A percentile compares a stretch with the other conserved stretches of the same genome.
These are phyloP conservation scores for Cotesia chilonis DNA, from an alignment of 1,140 invertebrate genomes.

Conservation along the genomic window DNA sequence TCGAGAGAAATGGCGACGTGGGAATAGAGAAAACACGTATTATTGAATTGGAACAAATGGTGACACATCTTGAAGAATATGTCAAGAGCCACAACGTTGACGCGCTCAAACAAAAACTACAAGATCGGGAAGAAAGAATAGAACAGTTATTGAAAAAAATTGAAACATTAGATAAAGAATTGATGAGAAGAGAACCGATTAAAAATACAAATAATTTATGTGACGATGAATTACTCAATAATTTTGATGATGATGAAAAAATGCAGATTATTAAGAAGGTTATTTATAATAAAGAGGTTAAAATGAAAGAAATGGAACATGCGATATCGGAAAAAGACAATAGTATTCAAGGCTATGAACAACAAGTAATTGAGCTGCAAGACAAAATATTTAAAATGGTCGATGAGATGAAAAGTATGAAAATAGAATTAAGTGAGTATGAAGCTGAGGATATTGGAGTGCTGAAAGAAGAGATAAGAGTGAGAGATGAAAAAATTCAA, in stretches of 20 bases:
- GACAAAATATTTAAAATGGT: conserved; percentile 45
- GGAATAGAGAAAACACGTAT: conserved; percentile 55
- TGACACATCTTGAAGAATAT: conserved; percentile 57
- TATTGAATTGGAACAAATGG: conserved; percentile 57
- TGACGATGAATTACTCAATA: background rate
- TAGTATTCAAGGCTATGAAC: conserved; percentile 50
- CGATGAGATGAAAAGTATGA: conserved; percentile 42
- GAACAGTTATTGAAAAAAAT: conserved; percentile 51
- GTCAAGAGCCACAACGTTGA: conserved; percentile 58
- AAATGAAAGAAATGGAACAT: conserved; percentile 57
- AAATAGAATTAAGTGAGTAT: conserved; percentile 45
- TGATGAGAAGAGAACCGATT: conserved; percentile 29
- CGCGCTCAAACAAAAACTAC: conserved; percentile 53
- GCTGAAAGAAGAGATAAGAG: conserved; percentile 54
- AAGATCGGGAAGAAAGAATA: conserved; percentile 56
- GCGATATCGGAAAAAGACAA: conserved; percentile 53
- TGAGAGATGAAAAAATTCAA: conserved; percentile 49
- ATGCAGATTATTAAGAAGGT: conserved; percentile 25
- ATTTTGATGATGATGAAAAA: conserved; percentile 2
- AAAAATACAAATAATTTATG: background rate
- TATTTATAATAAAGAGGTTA: conserved; percentile 47
- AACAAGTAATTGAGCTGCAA: conserved; percentile 48
- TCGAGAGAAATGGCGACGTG: conserved; percentile 47
- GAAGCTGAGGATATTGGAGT: conserved; percentile 48
- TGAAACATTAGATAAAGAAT: conserved; percentile 42